Conservation (phyloP, 2,113 vertebrate genomes). For the Entomyzon cyanotis region DNA sequence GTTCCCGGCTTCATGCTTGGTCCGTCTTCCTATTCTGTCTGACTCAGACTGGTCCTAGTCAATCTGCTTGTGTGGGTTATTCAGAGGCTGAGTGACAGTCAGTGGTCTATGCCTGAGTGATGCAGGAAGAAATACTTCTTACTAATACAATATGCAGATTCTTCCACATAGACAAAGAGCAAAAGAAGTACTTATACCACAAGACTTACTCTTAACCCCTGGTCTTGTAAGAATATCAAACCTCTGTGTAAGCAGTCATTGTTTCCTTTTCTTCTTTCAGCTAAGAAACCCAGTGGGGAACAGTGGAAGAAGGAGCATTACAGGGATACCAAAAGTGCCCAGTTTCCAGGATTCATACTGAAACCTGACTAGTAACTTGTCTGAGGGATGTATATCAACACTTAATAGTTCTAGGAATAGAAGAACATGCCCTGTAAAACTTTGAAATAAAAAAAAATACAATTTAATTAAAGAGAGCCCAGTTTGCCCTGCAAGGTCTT, state of each 20-base stretch:
- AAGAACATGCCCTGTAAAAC: slow-evolving; percentile 7
- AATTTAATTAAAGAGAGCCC: not conserved
- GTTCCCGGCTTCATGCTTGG: not conserved
- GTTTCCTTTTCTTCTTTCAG: not conserved
- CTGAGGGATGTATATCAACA: slow-evolving; percentile 3
- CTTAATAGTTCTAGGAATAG: not conserved
- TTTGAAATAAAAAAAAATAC: not conserved
- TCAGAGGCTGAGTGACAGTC: not conserved
- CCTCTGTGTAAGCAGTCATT: not conserved
- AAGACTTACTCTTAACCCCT: not conserved
- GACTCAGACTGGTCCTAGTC: not conserved
- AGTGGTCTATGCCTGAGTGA: not conserved
- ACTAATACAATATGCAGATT: not conserved
- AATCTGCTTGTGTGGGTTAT: not conserved
- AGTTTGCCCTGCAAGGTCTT: not conserved
- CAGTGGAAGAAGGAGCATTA: not conserved
- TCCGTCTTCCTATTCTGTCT: not conserved
- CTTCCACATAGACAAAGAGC: not conserved
- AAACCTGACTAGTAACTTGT: slow-evolving; percentile 13
- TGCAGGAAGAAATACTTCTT: not conserved
- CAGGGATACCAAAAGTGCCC: not conserved
- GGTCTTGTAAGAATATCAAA: not conserved
- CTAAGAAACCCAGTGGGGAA: not conserved
- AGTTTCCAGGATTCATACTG: not conserved
- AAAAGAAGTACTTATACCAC: not conserved